phyloP scores from a whole-genome alignment of 1,140 invertebrate species.

The Leucophenga varia region DNA sequence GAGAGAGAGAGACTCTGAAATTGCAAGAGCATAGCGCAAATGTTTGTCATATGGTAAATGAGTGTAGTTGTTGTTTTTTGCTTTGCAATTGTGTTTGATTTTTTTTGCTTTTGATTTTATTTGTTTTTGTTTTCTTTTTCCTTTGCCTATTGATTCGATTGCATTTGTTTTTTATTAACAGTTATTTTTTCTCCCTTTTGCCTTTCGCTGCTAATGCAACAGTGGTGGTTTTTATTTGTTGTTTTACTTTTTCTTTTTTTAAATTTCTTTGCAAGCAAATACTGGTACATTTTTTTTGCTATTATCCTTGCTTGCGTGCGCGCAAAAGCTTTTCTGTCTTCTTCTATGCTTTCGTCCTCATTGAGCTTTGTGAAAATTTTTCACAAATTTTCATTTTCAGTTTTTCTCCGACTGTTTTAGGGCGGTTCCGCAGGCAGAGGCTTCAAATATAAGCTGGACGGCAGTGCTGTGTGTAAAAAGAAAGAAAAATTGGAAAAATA shows the following conservation, averaged over 20 bases:
- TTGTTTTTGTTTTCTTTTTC: slow-evolving; percentile 1
- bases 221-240: no score
- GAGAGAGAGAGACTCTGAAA: no score
- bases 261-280: no score
- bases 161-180: not conserved
- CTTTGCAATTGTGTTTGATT: not conserved
- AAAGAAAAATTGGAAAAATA: not conserved
- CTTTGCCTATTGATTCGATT: not conserved
- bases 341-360: slow-evolving; percentile 25
- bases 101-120: not conserved
- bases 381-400: slow-evolving; percentile 56
- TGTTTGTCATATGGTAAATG: not conserved
- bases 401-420: slow-evolving; percentile 56
- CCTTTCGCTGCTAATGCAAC: no score
- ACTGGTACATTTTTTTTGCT: no score
- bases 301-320: not conserved
- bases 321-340: not conserved
- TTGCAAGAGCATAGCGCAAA: no score
- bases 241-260: no score
- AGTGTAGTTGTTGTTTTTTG: not conserved
- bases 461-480: slow-evolving; percentile 6
- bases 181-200: no score
- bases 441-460: slow-evolving; percentile 17
- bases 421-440: slow-evolving; percentile 54
- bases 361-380: slow-evolving; percentile 48